Conservation (phyloP, 2,888 invertebrate genomes). For the Anoplius nigerrimus region DNA sequence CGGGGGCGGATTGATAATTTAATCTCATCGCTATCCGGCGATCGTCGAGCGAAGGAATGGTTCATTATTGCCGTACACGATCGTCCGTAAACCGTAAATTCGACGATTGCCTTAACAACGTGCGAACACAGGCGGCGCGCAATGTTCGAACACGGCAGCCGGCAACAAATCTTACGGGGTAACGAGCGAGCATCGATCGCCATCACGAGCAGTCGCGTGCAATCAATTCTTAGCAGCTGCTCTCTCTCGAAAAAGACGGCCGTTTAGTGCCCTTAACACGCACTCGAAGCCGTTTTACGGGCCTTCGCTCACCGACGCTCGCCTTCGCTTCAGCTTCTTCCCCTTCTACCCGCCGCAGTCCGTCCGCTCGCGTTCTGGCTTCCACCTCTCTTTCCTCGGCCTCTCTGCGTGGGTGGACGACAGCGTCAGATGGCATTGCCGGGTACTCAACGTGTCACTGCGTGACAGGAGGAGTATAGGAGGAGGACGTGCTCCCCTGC, state of each 20-base stretch:
- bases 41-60: too few relatives aligned
- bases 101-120: slow-evolving; percentile 18
- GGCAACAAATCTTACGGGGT: slow-evolving; percentile 54
- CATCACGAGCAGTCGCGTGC: slow-evolving; percentile 54
- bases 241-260: slow-evolving; percentile 44
- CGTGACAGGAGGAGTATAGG: slow-evolving; percentile 32
- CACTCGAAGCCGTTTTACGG: slow-evolving; percentile 48
- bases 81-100: background rate
- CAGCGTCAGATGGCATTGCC: slow-evolving; percentile 14
- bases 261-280: slow-evolving; percentile 57
- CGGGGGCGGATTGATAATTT: slow-evolving; percentile 1
- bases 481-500: slow-evolving; percentile 19
- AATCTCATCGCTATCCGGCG: slow-evolving; percentile 1
- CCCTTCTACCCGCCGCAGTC: too few relatives aligned
- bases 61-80: background rate
- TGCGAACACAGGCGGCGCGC: slow-evolving; percentile 15
- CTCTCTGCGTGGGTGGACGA: slow-evolving; percentile 8
- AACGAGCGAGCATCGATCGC: slow-evolving; percentile 57
- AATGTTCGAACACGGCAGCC: slow-evolving; percentile 8
- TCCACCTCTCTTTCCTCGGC: too few relatives aligned
- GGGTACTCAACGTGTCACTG: slow-evolving; percentile 38
- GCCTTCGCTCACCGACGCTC: slow-evolving; percentile 12
- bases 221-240: slow-evolving; percentile 58
- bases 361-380: too few relatives aligned
- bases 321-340: too few relatives aligned